phyloP scores from a whole-genome alignment of 2,113 vertebrate genomes.

The Cyprinodon brontotheroides region DNA sequence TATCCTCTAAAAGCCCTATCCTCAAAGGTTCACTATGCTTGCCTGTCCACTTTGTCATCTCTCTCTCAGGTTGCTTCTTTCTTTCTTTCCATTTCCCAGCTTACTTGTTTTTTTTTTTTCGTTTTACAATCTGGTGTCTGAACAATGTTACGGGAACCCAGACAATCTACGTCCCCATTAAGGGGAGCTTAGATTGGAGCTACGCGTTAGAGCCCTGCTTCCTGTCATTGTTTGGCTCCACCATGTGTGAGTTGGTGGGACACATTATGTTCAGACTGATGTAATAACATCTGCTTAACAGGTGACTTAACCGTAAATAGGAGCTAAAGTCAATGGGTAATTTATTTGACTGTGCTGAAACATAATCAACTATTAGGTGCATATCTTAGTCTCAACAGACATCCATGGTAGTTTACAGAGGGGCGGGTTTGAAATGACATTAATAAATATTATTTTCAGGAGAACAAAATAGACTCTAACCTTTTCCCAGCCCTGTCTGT shows the following conservation, averaged over 20 bases:
- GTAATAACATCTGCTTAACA: not conserved
- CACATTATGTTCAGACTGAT: constrained; percentile 3
- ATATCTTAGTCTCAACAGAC: not conserved
- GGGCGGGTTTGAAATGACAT: not conserved
- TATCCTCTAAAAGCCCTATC: constrained; percentile 23
- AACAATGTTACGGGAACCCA: constrained; percentile 25
- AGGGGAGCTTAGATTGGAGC: constrained; percentile 7
- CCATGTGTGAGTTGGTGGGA: constrained; percentile 4
- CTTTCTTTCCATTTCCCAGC: constrained; percentile 26
- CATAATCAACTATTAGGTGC: not conserved
- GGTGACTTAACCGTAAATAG: not conserved
- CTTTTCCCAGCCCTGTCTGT: no score
- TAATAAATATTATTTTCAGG: not conserved
- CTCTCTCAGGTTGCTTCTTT: constrained; percentile 23
- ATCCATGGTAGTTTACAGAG: not conserved
- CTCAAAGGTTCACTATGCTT: constrained; percentile 44
- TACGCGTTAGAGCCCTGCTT: constrained; percentile 15
- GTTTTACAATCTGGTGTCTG: constrained; percentile 24
- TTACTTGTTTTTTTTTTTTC: constrained; percentile 39
- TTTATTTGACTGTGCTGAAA: not conserved
- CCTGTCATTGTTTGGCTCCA: constrained; percentile 47
- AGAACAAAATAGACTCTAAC: not conserved
- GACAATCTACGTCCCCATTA: constrained; percentile 17
- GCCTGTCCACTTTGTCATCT: constrained; percentile 30
- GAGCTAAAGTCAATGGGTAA: not conserved